phyloP scores from a whole-genome alignment of 2,888 invertebrate species.

The Lycocerus yunnanus region DNA sequence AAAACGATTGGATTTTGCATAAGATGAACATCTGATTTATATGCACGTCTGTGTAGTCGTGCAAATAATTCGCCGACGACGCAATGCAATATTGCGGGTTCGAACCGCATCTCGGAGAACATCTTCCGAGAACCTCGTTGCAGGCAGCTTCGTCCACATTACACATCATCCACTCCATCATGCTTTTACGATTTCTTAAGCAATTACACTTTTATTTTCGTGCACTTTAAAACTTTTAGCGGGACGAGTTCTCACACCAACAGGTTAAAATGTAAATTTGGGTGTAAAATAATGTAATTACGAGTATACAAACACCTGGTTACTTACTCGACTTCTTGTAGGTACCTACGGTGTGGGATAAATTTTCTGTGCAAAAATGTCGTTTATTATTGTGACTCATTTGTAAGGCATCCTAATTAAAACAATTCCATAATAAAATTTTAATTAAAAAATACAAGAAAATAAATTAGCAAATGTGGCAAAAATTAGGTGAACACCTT shows the following conservation, averaged over 20 bases:
- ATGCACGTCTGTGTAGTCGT: conserved; percentile 13
- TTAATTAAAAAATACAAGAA: conserved; percentile 24
- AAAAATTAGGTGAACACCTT: background rate
- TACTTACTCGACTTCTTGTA: conserved; percentile 18
- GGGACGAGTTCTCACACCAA: background rate
- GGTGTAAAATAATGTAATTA: background rate
- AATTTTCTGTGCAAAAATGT: conserved; percentile 24
- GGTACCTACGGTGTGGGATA: conserved; percentile 20
- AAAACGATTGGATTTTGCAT: conserved; percentile 47
- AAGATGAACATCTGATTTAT: conserved; percentile 35
- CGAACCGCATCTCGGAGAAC: too few species aligned
- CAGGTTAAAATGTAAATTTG: background rate
- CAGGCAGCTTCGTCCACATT: too few species aligned
- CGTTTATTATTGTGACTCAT: conserved; percentile 27
- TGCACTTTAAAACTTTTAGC: background rate
- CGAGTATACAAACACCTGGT: conserved; percentile 23
- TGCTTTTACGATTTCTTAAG: background rate
- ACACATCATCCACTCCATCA: background rate
- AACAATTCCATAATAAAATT: conserved; percentile 20
- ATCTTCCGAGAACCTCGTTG: too few species aligned
- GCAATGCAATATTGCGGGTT: too few species aligned
- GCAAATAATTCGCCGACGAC: conserved; percentile 12
- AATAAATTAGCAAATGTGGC: background rate
- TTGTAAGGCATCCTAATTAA: conserved; percentile 33
- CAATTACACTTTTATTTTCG: background rate